Conservation (phyloP, 2,797 vertebrate species). For the Benthosema pterotum region DNA sequence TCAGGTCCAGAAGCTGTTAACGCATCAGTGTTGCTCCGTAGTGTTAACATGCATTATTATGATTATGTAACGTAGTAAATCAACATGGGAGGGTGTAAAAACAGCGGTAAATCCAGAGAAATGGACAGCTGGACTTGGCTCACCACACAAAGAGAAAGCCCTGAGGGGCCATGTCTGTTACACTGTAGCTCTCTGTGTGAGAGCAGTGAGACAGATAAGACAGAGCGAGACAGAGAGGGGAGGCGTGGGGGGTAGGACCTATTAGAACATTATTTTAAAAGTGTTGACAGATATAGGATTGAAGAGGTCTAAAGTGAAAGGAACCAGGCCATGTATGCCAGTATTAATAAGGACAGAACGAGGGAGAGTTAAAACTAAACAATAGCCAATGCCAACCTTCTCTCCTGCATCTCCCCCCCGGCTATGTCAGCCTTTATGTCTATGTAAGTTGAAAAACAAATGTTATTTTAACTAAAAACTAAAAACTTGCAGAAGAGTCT, state of each 20-base stretch:
- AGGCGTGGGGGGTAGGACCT: neutral
- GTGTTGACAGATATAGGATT: slow-evolving; percentile 2
- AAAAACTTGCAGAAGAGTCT: too few species aligned
- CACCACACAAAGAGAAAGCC: neutral
- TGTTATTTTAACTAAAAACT: too few species aligned
- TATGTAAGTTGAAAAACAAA: too few species aligned
- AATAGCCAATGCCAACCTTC: neutral
- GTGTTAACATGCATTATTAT: neutral
- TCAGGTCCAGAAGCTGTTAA: too few species aligned
- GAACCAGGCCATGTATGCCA: neutral
- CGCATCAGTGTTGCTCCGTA: neutral
- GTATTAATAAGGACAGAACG: neutral
- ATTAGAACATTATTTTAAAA: too few species aligned
- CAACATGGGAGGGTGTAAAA: neutral
- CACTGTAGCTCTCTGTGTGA: neutral
- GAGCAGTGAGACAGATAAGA: neutral
- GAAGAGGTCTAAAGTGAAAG: neutral
- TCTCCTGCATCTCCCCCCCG: neutral
- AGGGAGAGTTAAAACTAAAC: too few species aligned
- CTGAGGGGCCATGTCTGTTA: neutral
- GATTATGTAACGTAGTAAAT: neutral
- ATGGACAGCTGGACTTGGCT: slow-evolving; percentile 1
- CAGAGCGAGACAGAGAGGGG: slow-evolving; percentile 4
- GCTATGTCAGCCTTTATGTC: neutral
- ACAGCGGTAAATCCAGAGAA: neutral